Evolutionary conservation across 1,140 invertebrate species (phyloP).

Genomic region (Pogonomyrmex californicus): DNA sequence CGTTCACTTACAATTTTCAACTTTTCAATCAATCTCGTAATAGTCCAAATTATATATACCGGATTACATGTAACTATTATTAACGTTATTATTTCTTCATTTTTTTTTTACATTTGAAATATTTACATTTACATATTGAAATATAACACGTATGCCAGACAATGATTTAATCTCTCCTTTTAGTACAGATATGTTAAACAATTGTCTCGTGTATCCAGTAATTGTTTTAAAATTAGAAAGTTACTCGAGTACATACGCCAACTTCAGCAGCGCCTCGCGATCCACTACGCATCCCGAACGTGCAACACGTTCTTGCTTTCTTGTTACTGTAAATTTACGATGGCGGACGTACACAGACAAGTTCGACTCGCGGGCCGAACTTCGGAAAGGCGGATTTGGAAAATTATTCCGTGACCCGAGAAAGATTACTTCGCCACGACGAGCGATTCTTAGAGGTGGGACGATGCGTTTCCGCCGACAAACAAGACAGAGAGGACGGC

Average conservation of each 20-base stretch:
- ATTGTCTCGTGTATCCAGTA: neutral
- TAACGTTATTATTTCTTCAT: neutral
- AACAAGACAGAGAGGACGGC: conserved; percentile 1
- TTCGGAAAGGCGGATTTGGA: conserved; percentile 55
- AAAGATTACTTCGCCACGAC: conserved; percentile 64
- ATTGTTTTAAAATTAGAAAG: conserved; percentile 40
- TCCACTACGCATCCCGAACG: conserved; percentile 32
- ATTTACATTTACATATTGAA: neutral
- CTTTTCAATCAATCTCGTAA: too few species aligned
- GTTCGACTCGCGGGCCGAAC: conserved; percentile 43
- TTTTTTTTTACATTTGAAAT: neutral
- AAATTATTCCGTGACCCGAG: conserved; percentile 54
- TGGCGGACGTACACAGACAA: conserved; percentile 40
- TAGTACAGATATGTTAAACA: neutral
- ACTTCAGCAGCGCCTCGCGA: neutral
- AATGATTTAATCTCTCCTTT: neutral
- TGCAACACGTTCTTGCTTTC: conserved; percentile 52
- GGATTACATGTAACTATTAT: neutral
- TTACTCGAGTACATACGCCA: conserved; percentile 27
- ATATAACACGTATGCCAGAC: neutral
- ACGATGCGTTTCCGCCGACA: conserved; percentile 31
- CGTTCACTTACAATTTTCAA: too few species aligned
- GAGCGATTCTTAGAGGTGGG: conserved; percentile 48
- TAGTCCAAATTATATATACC: too few species aligned
- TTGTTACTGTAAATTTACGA: conserved; percentile 56